Evolutionary conservation across 2,797 vertebrate species (phyloP).

Genomic region (Channa striata): DNA sequence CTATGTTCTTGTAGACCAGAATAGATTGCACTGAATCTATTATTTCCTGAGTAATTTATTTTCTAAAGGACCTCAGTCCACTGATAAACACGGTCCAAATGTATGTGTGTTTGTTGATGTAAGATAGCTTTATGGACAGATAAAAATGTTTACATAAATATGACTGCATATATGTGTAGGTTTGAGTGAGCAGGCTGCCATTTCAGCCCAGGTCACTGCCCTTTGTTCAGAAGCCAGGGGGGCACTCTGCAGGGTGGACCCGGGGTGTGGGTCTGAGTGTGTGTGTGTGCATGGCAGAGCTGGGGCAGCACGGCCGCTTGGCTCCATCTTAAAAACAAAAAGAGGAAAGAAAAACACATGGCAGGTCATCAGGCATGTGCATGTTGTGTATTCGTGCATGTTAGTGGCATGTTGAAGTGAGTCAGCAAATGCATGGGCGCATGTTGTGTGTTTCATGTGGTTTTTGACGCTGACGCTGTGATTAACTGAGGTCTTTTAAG

Average conservation of each 20-base stretch:
- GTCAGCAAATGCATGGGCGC: constrained; percentile 40
- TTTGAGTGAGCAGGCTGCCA: neutral
- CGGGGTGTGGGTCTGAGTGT: neutral
- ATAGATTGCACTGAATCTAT: no score
- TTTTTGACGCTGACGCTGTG: constrained; percentile 47
- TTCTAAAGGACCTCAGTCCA: no score
- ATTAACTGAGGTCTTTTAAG: constrained; percentile 49
- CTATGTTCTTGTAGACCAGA: no score
- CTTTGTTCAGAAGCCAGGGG: constrained; percentile 12
- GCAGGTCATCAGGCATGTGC: neutral
- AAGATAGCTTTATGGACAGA: no score
- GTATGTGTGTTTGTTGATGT: neutral
- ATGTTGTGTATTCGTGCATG: constrained; percentile 16
- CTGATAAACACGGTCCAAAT: no score
- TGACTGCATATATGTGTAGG: constrained; percentile 1
- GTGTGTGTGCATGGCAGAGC: no score
- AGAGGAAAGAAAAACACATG: neutral
- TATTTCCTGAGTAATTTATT: no score
- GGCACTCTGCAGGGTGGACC: constrained; percentile 5
- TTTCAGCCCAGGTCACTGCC: constrained; percentile 7
- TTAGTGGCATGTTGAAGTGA: constrained; percentile 24
- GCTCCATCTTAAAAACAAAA: neutral
- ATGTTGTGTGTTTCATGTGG: constrained; percentile 47
- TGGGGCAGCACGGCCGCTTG: constrained; percentile 13
- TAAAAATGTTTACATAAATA: neutral